These are phyloP conservation scores for Noctua janthina DNA, from an alignment of 2,888 invertebrate species.

Conservation along the genomic window DNA sequence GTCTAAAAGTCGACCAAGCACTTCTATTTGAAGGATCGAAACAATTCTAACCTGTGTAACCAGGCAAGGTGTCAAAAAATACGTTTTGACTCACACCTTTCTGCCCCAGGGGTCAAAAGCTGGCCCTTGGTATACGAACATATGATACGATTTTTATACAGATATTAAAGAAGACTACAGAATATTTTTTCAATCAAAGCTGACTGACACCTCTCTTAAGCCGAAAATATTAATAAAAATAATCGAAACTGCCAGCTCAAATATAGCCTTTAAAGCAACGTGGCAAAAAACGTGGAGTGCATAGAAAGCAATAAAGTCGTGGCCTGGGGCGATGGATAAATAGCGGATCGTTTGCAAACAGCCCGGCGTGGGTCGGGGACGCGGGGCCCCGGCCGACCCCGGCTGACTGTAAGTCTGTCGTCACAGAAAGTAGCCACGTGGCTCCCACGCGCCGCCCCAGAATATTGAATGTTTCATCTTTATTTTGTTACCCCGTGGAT, in stretches of 20 bases:
- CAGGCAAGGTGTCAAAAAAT: neutral
- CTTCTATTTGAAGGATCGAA: too few species aligned
- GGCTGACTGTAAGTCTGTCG: slow-evolving; percentile 63
- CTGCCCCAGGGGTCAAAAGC: neutral
- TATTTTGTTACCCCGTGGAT: slow-evolving; percentile 58
- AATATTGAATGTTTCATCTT: slow-evolving; percentile 64
- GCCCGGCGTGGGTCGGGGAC: slow-evolving; percentile 19
- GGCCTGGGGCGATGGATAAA: slow-evolving; percentile 74
- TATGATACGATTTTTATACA: neutral
- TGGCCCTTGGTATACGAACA: neutral
- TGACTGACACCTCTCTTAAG: neutral
- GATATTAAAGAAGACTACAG: neutral
- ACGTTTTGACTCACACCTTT: neutral
- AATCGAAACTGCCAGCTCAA: slow-evolving; percentile 22
- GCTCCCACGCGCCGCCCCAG: slow-evolving; percentile 53
- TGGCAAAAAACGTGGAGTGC: slow-evolving; percentile 40
- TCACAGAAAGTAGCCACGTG: slow-evolving; percentile 60
- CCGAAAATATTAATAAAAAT: slow-evolving; percentile 20
- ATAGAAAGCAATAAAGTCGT: slow-evolving; percentile 75
- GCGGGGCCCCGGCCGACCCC: slow-evolving; percentile 22
- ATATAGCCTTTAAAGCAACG: slow-evolving; percentile 37
- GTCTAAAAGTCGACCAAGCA: too few species aligned
- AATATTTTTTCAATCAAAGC: neutral
- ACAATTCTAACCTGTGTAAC: too few species aligned
- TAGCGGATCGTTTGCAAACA: slow-evolving; percentile 62